A percentile compares a stretch with the other conserved stretches of the same genome.
phyloP scores from a whole-genome alignment of 2,888 invertebrate genomes.

The Brachyptera putata region DNA sequence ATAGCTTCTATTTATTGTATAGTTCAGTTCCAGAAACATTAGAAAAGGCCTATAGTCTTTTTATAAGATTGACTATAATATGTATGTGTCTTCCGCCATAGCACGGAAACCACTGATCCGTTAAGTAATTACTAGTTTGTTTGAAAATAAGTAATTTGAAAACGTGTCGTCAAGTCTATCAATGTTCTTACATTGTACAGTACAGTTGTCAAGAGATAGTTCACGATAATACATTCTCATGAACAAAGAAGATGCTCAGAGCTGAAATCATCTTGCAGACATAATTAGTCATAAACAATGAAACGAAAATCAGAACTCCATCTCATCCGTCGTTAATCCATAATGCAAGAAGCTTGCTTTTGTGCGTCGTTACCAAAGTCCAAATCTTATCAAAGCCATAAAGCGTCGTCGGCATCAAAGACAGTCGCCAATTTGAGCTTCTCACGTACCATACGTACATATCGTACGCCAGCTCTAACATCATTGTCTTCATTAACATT shows the following conservation, averaged over 20 bases:
- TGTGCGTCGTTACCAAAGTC: background rate
- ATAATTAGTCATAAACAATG: constrained; percentile 16
- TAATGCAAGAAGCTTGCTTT: constrained; percentile 13
- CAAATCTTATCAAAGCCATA: constrained; percentile 24
- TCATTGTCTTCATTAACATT: constrained; percentile 29
- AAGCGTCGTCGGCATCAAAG: constrained; percentile 24
- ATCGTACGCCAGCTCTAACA: constrained; percentile 17
- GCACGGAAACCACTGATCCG: constrained; percentile 6
- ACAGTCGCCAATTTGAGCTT: constrained; percentile 12
- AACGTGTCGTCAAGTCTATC: constrained; percentile 2
- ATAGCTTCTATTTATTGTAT: no score
- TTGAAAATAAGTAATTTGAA: constrained; percentile 22
- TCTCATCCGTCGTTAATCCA: constrained; percentile 8
- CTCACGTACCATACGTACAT: constrained; percentile 8
- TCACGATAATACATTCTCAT: constrained; percentile 3
- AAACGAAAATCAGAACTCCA: constrained; percentile 10
- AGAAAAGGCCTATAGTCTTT: no score
- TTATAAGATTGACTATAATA: background rate
- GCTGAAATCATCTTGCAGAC: constrained; percentile 7
- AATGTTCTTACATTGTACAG: background rate
- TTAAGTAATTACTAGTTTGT: constrained; percentile 16
- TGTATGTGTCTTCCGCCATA: background rate
- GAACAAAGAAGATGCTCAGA: constrained; percentile 7
- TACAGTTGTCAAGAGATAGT: no score
- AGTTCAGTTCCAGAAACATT: no score